Percentiles rank a stretch among this genome's conserved stretches.
phyloP scores from a whole-genome alignment of 2,797 vertebrate genomes.

The Lagorchestes hirsutus region DNA sequence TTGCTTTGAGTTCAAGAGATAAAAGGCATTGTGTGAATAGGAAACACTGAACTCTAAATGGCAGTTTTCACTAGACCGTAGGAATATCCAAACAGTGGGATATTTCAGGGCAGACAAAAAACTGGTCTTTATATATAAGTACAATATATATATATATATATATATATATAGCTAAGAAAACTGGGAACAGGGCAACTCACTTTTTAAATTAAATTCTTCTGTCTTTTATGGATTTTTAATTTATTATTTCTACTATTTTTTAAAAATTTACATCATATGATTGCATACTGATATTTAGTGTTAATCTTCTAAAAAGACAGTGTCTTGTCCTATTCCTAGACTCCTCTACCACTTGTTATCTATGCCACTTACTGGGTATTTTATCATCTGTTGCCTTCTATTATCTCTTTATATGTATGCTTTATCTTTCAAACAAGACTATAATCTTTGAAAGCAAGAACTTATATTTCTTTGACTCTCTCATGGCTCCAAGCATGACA shows the following conservation, averaged over 20 bases:
- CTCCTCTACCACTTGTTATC: not conserved
- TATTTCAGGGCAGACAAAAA: not conserved
- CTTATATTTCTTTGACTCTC: not conserved
- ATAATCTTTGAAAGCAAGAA: constrained; percentile 11
- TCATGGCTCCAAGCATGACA: not conserved
- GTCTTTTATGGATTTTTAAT: not conserved
- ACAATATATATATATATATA: not conserved
- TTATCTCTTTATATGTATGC: constrained; percentile 36
- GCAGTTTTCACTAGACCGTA: not conserved
- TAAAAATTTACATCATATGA: not conserved
- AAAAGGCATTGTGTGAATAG: not conserved
- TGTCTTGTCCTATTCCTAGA: constrained; percentile 29
- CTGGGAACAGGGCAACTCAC: not conserved
- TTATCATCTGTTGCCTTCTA: constrained; percentile 43
- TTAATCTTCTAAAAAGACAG: constrained; percentile 13
- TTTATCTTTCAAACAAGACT: constrained; percentile 39
- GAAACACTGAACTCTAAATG: not conserved
- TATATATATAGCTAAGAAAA: not conserved
- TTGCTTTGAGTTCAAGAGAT: not conserved
- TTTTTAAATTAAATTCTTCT: not conserved
- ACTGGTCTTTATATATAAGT: not conserved
- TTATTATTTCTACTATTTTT: not conserved
- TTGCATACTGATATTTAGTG: not conserved
- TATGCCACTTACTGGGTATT: constrained; percentile 43
- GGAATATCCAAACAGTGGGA: not conserved